Evolutionary conservation across 2,888 invertebrate genomes (phyloP).

Genomic region (Hoplodrina blanda): DNA sequence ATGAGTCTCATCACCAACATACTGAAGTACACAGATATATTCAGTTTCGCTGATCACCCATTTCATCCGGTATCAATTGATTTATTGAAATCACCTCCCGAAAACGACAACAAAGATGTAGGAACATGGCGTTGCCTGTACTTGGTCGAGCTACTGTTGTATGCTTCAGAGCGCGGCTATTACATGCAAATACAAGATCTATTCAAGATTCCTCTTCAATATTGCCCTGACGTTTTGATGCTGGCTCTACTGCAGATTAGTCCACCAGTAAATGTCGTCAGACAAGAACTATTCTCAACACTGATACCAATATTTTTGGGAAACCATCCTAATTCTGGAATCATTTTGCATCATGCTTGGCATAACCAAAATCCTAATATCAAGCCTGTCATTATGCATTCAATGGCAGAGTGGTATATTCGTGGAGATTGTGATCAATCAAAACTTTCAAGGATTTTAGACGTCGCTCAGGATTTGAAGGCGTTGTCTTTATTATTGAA

Average conservation of each 20-base stretch:
- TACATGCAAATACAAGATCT: conserved; percentile 96
- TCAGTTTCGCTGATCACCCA: conserved; percentile 98
- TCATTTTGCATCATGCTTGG: conserved; percentile 99
- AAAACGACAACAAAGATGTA: conserved; percentile 98
- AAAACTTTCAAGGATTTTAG: conserved; percentile 97
- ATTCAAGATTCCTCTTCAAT: conserved; percentile 97
- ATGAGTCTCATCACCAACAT: conserved; percentile 96
- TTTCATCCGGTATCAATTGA: conserved; percentile 97
- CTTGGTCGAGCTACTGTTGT: conserved; percentile 96
- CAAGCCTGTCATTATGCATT: conserved; percentile 97
- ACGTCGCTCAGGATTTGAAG: conserved; percentile 98
- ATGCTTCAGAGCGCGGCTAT: conserved; percentile 96
- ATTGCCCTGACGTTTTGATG: conserved; percentile 98
- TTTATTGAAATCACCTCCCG: conserved; percentile 97
- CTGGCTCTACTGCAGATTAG: conserved; percentile 97
- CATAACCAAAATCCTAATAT: conserved; percentile 94
- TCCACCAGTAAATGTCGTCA: conserved; percentile 94
- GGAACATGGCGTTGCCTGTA: conserved; percentile 98
- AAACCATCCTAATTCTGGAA: conserved; percentile 98
- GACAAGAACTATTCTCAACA: conserved; percentile 96
- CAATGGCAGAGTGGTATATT: conserved; percentile 99
- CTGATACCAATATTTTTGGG: conserved; percentile 98
- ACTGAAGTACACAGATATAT: conserved; percentile 97
- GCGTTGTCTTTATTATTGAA: conserved; percentile 97
- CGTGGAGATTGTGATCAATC: conserved; percentile 98